phyloP scores from a whole-genome alignment of 2,888 invertebrate genomes.

The Polydrusus cervinus region DNA sequence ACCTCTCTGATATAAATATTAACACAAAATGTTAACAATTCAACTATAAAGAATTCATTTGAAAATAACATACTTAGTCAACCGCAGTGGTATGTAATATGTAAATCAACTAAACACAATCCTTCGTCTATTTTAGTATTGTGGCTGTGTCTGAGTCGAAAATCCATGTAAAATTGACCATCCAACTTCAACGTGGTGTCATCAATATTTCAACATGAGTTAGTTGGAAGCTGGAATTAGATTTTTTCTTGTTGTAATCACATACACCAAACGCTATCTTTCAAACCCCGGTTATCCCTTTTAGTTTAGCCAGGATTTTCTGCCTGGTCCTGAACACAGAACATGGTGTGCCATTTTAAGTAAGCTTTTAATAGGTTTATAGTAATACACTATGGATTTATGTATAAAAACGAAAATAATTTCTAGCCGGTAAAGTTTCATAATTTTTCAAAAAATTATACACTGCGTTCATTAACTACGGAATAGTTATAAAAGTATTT shows the following conservation, averaged over 20 bases:
- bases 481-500: too few species aligned
- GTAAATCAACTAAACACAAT: constrained; percentile 13
- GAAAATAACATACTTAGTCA: too few species aligned
- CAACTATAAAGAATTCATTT: too few species aligned
- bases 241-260: constrained; percentile 28
- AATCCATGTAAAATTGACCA: constrained; percentile 44
- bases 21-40: too few species aligned
- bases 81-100: neutral
- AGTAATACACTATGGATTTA: neutral
- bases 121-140: constrained; percentile 33
- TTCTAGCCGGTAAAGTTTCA: too few species aligned
- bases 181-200: constrained; percentile 19
- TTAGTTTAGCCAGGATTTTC: constrained; percentile 25
- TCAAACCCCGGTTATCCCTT: constrained; percentile 26
- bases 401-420: neutral
- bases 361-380: neutral
- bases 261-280: constrained; percentile 20
- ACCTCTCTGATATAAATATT: too few species aligned
- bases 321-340: neutral
- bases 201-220: constrained; percentile 35
- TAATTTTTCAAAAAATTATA: too few species aligned
- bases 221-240: constrained; percentile 29
- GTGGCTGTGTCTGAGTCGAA: constrained; percentile 33
- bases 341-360: constrained; percentile 2
- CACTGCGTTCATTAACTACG: too few species aligned